Conservation (phyloP, 2,888 invertebrate species). For the Coremacera marginata region DNA sequence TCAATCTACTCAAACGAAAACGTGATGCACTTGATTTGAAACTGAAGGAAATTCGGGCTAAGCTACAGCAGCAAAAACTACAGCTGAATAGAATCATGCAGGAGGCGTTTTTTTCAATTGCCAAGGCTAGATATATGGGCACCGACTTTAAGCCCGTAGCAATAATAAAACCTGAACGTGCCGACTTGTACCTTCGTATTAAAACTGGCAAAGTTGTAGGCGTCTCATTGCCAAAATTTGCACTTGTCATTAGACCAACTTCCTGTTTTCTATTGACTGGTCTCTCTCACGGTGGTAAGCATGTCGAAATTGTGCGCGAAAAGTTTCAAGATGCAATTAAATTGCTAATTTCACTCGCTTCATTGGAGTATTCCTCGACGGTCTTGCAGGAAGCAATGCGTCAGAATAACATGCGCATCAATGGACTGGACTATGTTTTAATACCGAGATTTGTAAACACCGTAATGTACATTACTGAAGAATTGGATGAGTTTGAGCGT, state of each 20-base stretch:
- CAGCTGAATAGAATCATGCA: constrained; percentile 48
- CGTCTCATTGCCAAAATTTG: constrained; percentile 53
- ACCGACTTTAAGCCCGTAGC: constrained; percentile 56
- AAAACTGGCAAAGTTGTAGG: constrained; percentile 56
- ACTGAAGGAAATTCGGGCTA: constrained; percentile 51
- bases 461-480: constrained; percentile 54
- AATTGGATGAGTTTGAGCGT: constrained; percentile 62
- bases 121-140: constrained; percentile 59
- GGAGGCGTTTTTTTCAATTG: constrained; percentile 57
- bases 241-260: constrained; percentile 41
- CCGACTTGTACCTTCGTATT: constrained; percentile 47
- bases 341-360: constrained; percentile 51
- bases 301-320: constrained; percentile 55
- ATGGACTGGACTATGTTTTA: constrained; percentile 61
- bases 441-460: constrained; percentile 56
- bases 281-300: constrained; percentile 58
- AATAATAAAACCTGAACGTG: constrained; percentile 46
- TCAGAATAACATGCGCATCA: constrained; percentile 61
- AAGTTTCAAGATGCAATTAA: constrained; percentile 50
- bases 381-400: constrained; percentile 49
- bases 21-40: constrained; percentile 61
- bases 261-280: constrained; percentile 55
- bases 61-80: constrained; percentile 43
- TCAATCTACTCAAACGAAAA: constrained; percentile 58
- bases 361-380: constrained; percentile 53